Base-by-base conservation (phyloP, 2,888 invertebrate species). In the Sarcophaga carnaria region DNA sequence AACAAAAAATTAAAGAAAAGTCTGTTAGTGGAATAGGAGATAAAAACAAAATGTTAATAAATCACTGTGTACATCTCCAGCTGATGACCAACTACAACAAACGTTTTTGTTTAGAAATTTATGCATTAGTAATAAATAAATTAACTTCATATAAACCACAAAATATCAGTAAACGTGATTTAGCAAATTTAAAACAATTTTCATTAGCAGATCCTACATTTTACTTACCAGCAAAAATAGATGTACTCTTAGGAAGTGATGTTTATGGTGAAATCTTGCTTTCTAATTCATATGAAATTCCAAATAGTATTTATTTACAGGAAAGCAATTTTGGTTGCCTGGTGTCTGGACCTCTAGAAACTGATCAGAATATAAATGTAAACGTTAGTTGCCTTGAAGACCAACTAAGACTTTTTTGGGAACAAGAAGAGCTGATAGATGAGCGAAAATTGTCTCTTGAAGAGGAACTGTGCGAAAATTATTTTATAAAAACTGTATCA, bases 301-400 rank as follows among this genome's bases (percentile, higher is more conserved):
- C 75, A 63, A 76, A 81, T 17, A 67, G 64, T 83, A 49, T 47
- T n/a, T 78, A 70, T 10, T 74, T 83, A 20, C 79, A 79, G 64
- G 84, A 84, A 62, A 84, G 70, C 37, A 11, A 71, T n/a, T 84
- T 84, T 76, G 84, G 84, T 8, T 84, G 76, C 66, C 17, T 75
- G 14, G 60, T 81, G 10, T 75, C 80, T 27, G 75, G 75, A 11
- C 66, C 74, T 64, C 11, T 72, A 10, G 37, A 20, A 47, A 71
- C 22, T 45, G 22, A 17, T 22, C 45, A 25, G 17, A 25, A 22
- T 20, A 17, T 77, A n/a, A 67, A 54, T 17, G 47, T 71, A 5
- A 83, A 83, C 14, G 25, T 62, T 11, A 45, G 71, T 54, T 59
- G 45, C 14, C 63, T 83, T 20, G 80, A 84, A 71, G 60, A 75